Evolutionary conservation across 2,888 invertebrate species (phyloP).

Genomic region (Drosophila prolongata): DNA sequence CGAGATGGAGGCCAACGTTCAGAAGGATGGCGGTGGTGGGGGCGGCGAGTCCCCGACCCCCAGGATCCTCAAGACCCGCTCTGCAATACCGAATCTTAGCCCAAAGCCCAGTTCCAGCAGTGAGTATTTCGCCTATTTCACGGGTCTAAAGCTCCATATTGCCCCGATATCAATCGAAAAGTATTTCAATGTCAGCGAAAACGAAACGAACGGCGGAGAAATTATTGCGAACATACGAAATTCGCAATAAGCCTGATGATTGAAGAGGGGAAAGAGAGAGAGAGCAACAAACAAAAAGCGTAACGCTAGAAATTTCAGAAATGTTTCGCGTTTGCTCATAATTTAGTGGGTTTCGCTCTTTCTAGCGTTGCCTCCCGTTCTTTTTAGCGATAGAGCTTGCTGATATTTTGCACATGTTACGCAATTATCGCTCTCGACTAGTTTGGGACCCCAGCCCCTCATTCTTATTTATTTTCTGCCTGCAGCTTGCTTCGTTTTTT

Average conservation of each 20-base stretch:
- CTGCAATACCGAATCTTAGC: not conserved
- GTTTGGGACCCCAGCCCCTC: conserved; percentile 22
- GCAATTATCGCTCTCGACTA: conserved; percentile 65
- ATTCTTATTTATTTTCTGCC: conserved; percentile 33
- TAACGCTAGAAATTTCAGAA: conserved; percentile 20
- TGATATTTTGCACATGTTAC: conserved; percentile 58
- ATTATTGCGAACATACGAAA: not conserved
- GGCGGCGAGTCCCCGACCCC: conserved; percentile 2
- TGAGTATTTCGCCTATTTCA: conserved; percentile 4
- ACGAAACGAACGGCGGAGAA: conserved; percentile 11
- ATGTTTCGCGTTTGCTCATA: conserved; percentile 28
- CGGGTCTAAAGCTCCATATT: too few species aligned
- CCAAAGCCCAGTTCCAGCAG: conserved; percentile 9
- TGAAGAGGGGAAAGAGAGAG: not conserved
- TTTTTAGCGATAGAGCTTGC: conserved; percentile 15
- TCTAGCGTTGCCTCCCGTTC: conserved; percentile 2
- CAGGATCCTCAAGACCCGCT: not conserved
- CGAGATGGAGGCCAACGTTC: conserved; percentile 6
- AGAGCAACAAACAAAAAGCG: conserved; percentile 49
- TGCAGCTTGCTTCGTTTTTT: conserved; percentile 42
- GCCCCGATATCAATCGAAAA: conserved; percentile 19
- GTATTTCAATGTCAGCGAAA: conserved; percentile 54
- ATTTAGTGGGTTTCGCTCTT: conserved; percentile 17
- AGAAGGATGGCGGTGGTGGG: not conserved
- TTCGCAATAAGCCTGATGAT: conserved; percentile 1